Evolutionary conservation across 2,113 vertebrate genomes (phyloP).

Genomic region (Calonectris borealis): DNA sequence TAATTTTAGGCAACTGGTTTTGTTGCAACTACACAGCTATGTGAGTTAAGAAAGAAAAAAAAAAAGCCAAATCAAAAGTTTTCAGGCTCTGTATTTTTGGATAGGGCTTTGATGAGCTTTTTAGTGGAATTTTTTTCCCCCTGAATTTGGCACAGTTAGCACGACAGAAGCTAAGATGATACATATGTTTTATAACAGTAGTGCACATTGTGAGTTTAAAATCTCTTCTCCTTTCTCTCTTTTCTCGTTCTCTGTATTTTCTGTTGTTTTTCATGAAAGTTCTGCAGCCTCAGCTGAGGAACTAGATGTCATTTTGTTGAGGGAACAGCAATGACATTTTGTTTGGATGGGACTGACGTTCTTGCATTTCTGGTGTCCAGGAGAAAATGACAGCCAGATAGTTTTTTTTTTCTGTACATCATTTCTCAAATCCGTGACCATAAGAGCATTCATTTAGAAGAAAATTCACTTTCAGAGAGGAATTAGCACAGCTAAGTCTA

Average conservation of each 20-base stretch:
- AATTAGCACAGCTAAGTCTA: not conserved
- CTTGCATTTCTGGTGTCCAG: not conserved
- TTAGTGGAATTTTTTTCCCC: not conserved
- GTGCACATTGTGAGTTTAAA: slow-evolving; percentile 37
- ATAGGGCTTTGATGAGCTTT: slow-evolving; percentile 19
- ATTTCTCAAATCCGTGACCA: not conserved
- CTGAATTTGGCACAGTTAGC: slow-evolving; percentile 44
- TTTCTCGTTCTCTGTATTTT: not conserved
- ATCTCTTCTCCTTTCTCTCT: slow-evolving; percentile 11
- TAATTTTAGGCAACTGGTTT: not conserved
- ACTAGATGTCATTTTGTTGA: not conserved
- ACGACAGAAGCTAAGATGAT: slow-evolving; percentile 48
- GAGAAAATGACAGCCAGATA: not conserved
- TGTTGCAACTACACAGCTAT: not conserved
- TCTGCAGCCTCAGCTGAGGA: not conserved
- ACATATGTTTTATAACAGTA: slow-evolving; percentile 61
- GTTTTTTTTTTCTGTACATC: not conserved
- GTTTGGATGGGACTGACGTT: not conserved
- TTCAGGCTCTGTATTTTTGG: slow-evolving; percentile 32
- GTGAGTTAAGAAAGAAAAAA: not conserved
- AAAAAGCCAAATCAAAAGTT: not conserved
- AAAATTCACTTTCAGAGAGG: not conserved
- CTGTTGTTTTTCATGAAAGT: not conserved
- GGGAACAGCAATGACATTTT: not conserved
- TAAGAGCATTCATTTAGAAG: not conserved